Evolutionary conservation across 2,888 invertebrate species (phyloP).

Genomic region (Gymnocheta viridis): DNA sequence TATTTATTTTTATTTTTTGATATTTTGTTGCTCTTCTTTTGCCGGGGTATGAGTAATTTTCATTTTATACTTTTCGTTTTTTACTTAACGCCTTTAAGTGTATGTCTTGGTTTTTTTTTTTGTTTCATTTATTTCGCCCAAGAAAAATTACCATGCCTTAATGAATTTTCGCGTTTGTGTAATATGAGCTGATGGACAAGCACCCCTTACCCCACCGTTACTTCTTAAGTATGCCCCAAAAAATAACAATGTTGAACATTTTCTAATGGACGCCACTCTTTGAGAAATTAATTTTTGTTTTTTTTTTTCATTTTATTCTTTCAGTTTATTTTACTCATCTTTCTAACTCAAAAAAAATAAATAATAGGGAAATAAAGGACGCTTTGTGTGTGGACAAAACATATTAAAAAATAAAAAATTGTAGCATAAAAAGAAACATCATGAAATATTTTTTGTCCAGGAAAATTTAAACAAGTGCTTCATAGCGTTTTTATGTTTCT

Average conservation of each 20-base stretch:
- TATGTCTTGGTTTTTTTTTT: conserved; percentile 3
- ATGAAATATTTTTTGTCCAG: conserved; percentile 42
- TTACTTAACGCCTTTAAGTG: conserved; percentile 68
- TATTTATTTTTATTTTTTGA: conserved; percentile 25
- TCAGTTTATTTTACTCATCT: conserved; percentile 40
- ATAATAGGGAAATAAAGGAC: conserved; percentile 8
- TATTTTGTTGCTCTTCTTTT: conserved; percentile 36
- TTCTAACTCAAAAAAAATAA: neutral
- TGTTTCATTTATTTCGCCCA: conserved; percentile 52
- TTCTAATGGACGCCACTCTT: conserved; percentile 72
- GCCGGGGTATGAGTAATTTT: conserved; percentile 47
- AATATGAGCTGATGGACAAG: conserved; percentile 52
- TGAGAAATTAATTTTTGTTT: conserved; percentile 72
- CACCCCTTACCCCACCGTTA: conserved; percentile 34
- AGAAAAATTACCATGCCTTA: conserved; percentile 68
- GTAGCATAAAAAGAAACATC: neutral
- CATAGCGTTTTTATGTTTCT: conserved; percentile 15
- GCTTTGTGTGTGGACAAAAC: conserved; percentile 71
- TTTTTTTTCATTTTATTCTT: conserved; percentile 30
- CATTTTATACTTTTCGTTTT: conserved; percentile 64
- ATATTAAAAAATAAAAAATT: conserved; percentile 67
- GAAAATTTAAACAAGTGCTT: conserved; percentile 58
- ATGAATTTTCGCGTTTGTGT: conserved; percentile 67
- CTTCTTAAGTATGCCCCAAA: conserved; percentile 19
- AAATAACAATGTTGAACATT: conserved; percentile 65